A percentile compares a stretch with the other conserved stretches of the same genome.
phyloP scores from a whole-genome alignment of 2,113 vertebrate species.

The Casuarius casuarius region DNA sequence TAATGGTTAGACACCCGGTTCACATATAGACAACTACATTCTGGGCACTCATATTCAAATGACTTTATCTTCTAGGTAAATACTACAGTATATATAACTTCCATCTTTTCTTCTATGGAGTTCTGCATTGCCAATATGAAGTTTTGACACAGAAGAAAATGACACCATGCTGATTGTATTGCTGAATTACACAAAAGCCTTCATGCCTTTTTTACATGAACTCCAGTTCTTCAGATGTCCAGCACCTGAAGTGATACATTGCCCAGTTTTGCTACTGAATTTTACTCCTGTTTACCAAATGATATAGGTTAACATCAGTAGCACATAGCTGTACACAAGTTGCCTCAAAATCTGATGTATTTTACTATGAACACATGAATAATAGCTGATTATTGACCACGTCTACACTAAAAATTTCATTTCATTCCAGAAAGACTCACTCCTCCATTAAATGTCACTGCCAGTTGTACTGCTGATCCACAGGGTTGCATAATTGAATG shows the following conservation, averaged over 20 bases:
- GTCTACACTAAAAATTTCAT: neutral
- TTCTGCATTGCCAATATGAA: neutral
- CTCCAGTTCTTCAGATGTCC: neutral
- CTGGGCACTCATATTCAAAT: neutral
- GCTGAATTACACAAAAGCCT: neutral
- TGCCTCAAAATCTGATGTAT: neutral
- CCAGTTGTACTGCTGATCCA: neutral
- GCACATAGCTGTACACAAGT: neutral
- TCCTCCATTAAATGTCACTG: conserved; percentile 45
- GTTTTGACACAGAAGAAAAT: neutral
- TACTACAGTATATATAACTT: rapidly evolving
- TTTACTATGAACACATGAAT: neutral
- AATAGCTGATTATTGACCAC: neutral
- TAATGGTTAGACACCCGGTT: neutral
- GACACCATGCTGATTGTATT: neutral
- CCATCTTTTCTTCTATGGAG: neutral
- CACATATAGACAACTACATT: neutral
- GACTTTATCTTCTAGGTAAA: neutral
- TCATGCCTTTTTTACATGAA: neutral
- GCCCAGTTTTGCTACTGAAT: neutral
- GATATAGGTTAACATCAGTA: neutral
- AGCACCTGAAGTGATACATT: neutral
- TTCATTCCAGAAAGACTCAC: conserved; percentile 53
- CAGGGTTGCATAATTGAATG: neutral
- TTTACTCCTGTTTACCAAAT: neutral